Percentiles rank a stretch among this genome's conserved stretches.
Conservation (phyloP, 2,113 vertebrate species). For the Phaethon lepturus region DNA sequence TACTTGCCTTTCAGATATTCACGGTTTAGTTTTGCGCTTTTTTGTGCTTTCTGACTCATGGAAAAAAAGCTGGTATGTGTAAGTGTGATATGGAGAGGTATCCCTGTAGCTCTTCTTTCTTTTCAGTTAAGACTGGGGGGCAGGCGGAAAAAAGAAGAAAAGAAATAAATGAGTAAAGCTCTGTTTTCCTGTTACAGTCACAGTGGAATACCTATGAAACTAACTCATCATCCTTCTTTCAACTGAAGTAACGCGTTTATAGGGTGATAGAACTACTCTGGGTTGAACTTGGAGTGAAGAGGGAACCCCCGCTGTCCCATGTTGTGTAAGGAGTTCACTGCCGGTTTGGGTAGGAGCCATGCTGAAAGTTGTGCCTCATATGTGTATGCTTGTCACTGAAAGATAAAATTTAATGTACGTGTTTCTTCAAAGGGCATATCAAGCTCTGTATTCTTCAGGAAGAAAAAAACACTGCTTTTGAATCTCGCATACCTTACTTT, state of each 20-base stretch:
- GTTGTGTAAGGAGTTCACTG: not conserved
- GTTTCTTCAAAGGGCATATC: not conserved
- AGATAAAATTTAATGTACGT: not conserved
- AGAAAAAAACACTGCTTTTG: not conserved
- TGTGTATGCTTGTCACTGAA: not conserved
- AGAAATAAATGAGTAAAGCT: not conserved
- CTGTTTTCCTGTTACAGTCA: not conserved
- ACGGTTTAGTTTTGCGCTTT: not conserved
- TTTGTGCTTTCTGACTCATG: not conserved
- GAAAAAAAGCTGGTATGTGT: not conserved
- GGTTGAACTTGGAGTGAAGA: not conserved
- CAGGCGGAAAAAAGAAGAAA: fast-evolving
- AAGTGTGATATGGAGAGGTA: not conserved
- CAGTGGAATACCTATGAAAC: not conserved
- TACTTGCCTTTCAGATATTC: not conserved
- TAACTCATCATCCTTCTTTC: not conserved
- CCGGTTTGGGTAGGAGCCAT: not conserved
- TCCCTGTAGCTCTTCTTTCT: not conserved
- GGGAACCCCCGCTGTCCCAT: not conserved
- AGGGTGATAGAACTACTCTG: not conserved
- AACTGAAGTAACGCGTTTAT: not conserved
- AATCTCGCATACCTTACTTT: not conserved
- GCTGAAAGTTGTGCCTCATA: not conserved
- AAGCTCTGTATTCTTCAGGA: not conserved
- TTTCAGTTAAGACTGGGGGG: not conserved